Percentiles rank a stretch among this genome's conserved stretches.
phyloP scores from a whole-genome alignment of 2,797 vertebrate species.

The Danio choprae region DNA sequence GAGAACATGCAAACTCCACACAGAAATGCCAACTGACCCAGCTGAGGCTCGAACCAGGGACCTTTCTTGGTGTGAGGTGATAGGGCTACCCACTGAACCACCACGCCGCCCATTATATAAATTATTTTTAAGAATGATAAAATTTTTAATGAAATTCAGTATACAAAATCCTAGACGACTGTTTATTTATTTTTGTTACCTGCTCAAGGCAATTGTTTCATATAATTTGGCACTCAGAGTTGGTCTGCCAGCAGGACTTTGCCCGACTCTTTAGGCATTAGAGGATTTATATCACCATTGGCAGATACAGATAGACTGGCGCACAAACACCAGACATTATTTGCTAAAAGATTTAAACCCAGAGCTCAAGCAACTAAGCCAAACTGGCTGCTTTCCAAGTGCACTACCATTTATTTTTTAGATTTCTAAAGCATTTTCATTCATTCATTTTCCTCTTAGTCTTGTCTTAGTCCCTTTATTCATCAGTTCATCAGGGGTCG shows the following conservation, averaged over 20 bases:
- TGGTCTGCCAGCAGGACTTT: conserved; percentile 19
- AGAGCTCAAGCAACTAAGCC: conserved; percentile 8
- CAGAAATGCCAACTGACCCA: no score
- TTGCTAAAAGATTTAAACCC: conserved; percentile 26
- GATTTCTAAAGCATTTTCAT: background rate
- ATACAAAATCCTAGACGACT: background rate
- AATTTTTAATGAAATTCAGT: background rate
- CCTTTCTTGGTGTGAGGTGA: no score
- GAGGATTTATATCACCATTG: conserved; percentile 15
- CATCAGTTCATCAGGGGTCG: no score
- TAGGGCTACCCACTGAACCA: no score
- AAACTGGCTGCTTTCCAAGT: conserved; percentile 19
- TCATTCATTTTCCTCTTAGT: no score
- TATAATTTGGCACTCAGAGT: background rate
- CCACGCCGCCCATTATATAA: no score
- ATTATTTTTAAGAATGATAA: no score
- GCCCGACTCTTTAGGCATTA: conserved; percentile 12
- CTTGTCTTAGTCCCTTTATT: no score
- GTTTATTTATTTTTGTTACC: background rate
- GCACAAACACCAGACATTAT: conserved; percentile 19
- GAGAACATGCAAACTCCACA: no score
- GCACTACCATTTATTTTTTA: background rate
- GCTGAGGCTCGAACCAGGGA: no score
- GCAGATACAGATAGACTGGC: conserved; percentile 63
- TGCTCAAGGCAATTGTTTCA: background rate